Conservation (phyloP, 53 echinoderm and acorn worm species). For the Echinarachnius parma region DNA sequence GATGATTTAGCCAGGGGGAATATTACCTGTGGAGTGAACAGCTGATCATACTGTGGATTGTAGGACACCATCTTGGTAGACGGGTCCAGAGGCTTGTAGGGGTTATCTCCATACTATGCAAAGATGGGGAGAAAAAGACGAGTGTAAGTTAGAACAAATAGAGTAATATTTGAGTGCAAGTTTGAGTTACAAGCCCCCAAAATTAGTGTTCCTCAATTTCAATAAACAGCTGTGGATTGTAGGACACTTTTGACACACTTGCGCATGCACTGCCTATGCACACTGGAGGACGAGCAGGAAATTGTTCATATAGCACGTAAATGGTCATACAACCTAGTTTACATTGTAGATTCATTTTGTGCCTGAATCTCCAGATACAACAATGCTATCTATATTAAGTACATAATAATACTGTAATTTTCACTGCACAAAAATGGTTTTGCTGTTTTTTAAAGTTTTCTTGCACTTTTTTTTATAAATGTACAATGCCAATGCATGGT, state of each 20-base stretch:
- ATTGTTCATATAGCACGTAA: too few relatives aligned
- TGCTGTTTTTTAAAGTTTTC: too few relatives aligned
- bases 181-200: neutral
- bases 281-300: neutral
- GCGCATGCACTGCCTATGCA: neutral
- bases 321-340: too few relatives aligned
- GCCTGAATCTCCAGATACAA: too few relatives aligned
- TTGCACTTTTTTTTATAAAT: too few relatives aligned
- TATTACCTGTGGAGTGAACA: slow-evolving; percentile 93
- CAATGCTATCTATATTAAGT: too few relatives aligned
- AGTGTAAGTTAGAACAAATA: neutral
- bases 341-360: too few relatives aligned
- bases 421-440: too few relatives aligned
- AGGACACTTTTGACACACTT: neutral
- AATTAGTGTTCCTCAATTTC: neutral
- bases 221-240: neutral
- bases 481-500: too few relatives aligned
- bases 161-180: neutral
- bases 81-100: slow-evolving; percentile 73
- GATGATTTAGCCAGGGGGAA: too few relatives aligned
- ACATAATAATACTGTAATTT: too few relatives aligned
- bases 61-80: slow-evolving; percentile 71
- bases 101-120: slow-evolving; percentile 55
- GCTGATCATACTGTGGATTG: slow-evolving; percentile 86
- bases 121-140: neutral